Evolutionary conservation across 2,888 invertebrate genomes (phyloP), one percentile per base, ranked within the genome.

Genomic region (Cerastis rubricosa): DNA sequence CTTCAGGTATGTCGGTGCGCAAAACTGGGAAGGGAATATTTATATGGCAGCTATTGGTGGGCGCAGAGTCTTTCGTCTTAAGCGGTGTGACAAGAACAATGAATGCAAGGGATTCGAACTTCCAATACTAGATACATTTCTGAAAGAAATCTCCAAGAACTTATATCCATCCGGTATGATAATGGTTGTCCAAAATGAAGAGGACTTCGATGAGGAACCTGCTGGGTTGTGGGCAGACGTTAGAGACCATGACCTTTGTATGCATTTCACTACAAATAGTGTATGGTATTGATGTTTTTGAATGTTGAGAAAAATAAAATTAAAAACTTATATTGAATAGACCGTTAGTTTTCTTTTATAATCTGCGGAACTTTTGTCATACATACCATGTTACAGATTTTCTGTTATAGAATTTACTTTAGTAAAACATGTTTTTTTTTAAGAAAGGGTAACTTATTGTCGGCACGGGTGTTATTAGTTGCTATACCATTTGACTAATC

Each of bases 171-270:
- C 64, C 47, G 69, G 76, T 40, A 47, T 88, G 3, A 29, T 75
- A 5, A 66, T 89, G 43, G 76, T 67, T 8, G 25, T 22, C 1
- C 63, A 47, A 12, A 74, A 76, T 66, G 78, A 68, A 49, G 69
- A 49, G 6, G 59, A 75, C 1, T 73, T 54, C 0, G 74, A 75
- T 19, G 70, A 86, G 7, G 72, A 74, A 6, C 79, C 84, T 45
- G 47, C 57, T 14, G 91, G 91, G 0, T 74, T 80, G 2, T 92
- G 91, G 85, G 78, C 77, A 45, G 92, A 91, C 47, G 84, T 91
- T 5, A 90, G 94, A 49, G 94, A 94, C 71, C 89, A 83, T 17
- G 90, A 92, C 19, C 88, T 94, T 76, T 94, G 94, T 57, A 91
- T 89, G 71, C 81, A 90, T 78, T 89, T 92, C 7, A 89, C 84